Evolutionary conservation across 2,797 vertebrate genomes (phyloP), one percentile per base, ranked within the genome.

Genomic region (Neostethus bicornis): DNA sequence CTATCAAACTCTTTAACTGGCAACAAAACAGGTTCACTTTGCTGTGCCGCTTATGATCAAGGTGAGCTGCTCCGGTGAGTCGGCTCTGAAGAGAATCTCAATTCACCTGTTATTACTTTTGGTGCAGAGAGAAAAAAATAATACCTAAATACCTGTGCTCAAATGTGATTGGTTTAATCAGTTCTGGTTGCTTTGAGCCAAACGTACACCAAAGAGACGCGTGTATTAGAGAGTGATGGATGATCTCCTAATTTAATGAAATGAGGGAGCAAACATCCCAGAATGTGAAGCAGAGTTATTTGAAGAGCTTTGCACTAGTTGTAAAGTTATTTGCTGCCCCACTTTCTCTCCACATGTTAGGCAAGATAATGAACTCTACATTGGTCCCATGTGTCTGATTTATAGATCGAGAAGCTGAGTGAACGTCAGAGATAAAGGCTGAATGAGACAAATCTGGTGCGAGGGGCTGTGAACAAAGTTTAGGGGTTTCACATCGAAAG

Each of bases 401-500:
- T 32, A 32, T 32, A 32, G 29, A 4, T 2, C 13, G 12, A 32
- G 11, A 13, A 32, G 29, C 29, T 32, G 29, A 10, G 2, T 5
- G 12, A 32, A 32, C 4, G 11, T 32, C 29, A 13, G 12, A 32
- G 29, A 1, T 13, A 13, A 32, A 12, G 12, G 12, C 29, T 32
- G 12, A 32, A 29, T 2, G 3, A 25, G n/a, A n/a, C n/a, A n/a
- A n/a, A n/a, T n/a, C n/a, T n/a, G n/a, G n/a, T n/a, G n/a, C n/a
- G n/a, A n/a, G n/a, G n/a, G n/a, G n/a, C n/a, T n/a, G n/a, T n/a
- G n/a, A n/a, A n/a, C n/a, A n/a, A n/a, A n/a, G n/a, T n/a, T n/a
- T n/a, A n/a, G n/a, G n/a, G 32, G 28, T 59, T 25, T 20, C 46
- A 50, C 20, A 38, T 59, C 28, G 43, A 48, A 41, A 21, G 46